Conservation (phyloP, 2,113 vertebrate species). For the Upupa epops region DNA sequence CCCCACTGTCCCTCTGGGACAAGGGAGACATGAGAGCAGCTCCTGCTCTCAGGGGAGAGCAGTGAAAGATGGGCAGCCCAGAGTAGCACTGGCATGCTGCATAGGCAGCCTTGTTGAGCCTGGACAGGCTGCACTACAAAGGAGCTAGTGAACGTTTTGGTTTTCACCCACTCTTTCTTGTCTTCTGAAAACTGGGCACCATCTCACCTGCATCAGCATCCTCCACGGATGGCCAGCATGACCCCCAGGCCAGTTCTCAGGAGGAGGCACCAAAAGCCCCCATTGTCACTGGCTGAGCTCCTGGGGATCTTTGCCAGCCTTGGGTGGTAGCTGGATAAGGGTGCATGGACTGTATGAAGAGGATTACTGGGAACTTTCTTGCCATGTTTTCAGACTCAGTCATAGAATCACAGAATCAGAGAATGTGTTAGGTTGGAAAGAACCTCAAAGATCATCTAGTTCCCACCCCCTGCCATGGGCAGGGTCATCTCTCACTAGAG, state of each 20-base stretch:
- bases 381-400: neutral
- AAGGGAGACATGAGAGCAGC: neutral
- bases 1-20: neutral
- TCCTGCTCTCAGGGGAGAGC: neutral
- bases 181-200: neutral
- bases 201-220: neutral
- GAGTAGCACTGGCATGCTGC: neutral
- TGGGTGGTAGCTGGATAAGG: neutral
- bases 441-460: no score
- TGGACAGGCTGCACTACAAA: neutral
- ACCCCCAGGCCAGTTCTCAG: neutral
- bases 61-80: neutral
- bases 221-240: accelerated
- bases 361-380: neutral
- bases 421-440: no score
- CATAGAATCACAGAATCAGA: no score
- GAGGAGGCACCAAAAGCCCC: neutral
- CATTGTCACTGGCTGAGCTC: neutral
- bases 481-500: no score
- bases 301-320: neutral
- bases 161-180: neutral
- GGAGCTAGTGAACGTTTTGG: neutral
- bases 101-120: neutral
- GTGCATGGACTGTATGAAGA: accelerated
- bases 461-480: no score